These are phyloP conservation scores for Agriopis leucophaearia DNA, from an alignment of 2,888 invertebrate species.

Conservation along the genomic window DNA sequence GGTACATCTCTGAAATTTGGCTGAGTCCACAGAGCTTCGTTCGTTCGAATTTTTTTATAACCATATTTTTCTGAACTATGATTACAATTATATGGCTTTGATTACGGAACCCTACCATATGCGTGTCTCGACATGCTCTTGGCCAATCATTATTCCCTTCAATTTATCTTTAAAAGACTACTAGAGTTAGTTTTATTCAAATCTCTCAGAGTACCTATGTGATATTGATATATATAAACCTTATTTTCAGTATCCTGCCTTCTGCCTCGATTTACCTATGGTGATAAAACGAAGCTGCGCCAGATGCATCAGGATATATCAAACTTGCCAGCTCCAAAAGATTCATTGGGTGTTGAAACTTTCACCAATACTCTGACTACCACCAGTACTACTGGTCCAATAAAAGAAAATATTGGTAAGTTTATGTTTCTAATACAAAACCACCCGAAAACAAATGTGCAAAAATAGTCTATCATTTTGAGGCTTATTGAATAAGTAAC, in stretches of 20 bases:
- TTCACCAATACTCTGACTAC: not conserved
- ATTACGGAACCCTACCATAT: too few species aligned
- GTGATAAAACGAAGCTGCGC: not conserved
- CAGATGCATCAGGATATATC: not conserved
- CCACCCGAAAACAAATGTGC: not conserved
- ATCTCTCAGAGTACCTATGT: not conserved
- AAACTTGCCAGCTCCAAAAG: not conserved
- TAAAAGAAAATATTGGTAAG: slow-evolving; percentile 9
- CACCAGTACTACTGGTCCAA: not conserved
- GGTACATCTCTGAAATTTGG: too few species aligned
- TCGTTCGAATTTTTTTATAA: too few species aligned
- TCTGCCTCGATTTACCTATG: not conserved
- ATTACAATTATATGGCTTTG: too few species aligned
- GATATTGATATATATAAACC: not conserved
- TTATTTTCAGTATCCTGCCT: not conserved
- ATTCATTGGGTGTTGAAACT: not conserved
- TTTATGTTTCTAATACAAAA: not conserved
- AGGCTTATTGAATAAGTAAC: too few species aligned
- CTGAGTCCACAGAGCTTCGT: too few species aligned
- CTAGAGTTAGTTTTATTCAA: not conserved
- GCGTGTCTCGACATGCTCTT: too few species aligned
- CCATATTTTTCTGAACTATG: too few species aligned
- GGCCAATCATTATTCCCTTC: too few species aligned
- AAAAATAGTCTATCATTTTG: too few species aligned
- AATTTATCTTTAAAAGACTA: not conserved